Evolutionary conservation across 2,797 vertebrate species (phyloP).

Genomic region (Acipenser transmontanus): DNA sequence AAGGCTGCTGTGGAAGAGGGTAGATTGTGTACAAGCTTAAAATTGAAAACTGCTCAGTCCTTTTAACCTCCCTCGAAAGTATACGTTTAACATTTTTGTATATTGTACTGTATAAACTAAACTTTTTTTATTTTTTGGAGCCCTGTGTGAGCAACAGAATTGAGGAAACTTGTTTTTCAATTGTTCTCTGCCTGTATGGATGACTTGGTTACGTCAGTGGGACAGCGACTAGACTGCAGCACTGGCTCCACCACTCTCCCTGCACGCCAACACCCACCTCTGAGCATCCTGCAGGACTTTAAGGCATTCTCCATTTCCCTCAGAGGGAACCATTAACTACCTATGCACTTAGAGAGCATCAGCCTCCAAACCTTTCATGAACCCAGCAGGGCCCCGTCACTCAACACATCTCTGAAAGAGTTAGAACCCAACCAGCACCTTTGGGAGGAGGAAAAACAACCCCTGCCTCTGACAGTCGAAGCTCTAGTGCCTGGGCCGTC

Average conservation of each 20-base stretch:
- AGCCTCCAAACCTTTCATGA: background rate
- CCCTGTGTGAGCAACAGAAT: no score
- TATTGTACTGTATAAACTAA: no score
- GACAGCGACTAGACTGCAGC: slow-evolving; percentile 7
- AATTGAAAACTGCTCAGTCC: no score
- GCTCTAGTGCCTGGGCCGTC: slow-evolving; percentile 42
- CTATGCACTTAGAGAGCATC: slow-evolving; percentile 21
- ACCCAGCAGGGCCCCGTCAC: slow-evolving; percentile 25
- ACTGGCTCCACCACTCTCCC: slow-evolving; percentile 16
- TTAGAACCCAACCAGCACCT: slow-evolving; percentile 32
- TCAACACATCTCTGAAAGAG: slow-evolving; percentile 39
- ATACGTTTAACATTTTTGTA: no score
- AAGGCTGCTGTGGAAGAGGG: no score
- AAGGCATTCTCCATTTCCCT: slow-evolving; percentile 44
- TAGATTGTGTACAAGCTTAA: no score
- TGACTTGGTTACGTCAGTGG: background rate
- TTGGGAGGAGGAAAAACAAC: slow-evolving; percentile 22
- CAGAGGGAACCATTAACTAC: slow-evolving; percentile 39
- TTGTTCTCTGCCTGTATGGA: background rate
- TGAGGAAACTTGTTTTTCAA: no score
- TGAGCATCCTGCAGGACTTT: background rate
- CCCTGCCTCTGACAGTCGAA: slow-evolving; percentile 23
- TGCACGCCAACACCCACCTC: background rate
- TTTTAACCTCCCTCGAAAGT: no score
- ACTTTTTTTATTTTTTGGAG: background rate